phyloP scores from a whole-genome alignment of 1,140 invertebrate genomes.

The Heliconius hewitsoni region DNA sequence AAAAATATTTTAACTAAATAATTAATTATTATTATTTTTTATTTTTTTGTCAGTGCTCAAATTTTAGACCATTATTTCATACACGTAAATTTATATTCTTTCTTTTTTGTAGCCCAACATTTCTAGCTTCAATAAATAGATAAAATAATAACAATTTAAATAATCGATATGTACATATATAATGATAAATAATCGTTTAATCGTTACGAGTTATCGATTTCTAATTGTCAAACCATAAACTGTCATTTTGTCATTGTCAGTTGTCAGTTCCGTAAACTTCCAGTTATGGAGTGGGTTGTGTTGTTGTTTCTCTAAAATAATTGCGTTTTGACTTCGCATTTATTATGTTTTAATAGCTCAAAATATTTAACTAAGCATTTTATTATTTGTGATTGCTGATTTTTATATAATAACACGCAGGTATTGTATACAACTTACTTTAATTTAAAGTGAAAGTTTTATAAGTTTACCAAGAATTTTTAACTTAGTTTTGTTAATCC shows the following conservation, averaged over 20 bases:
- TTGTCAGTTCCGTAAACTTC: conserved; percentile 33
- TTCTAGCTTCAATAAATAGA: too few relatives aligned
- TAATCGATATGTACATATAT: not conserved
- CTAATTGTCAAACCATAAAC: not conserved
- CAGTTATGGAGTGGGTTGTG: conserved; percentile 31
- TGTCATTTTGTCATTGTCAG: conserved; percentile 5
- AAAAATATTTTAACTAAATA: not conserved
- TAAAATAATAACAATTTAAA: not conserved
- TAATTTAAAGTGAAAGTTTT: conserved; percentile 40
- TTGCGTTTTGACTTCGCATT: conserved; percentile 36
- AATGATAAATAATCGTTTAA: conserved; percentile 2
- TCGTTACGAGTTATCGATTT: not conserved
- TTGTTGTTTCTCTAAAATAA: conserved; percentile 30
- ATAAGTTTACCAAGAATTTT: conserved; percentile 24
- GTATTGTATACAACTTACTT: conserved; percentile 26
- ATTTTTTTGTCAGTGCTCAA: too few relatives aligned
- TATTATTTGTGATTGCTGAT: conserved; percentile 28
- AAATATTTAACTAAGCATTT: conserved; percentile 23
- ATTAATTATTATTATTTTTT: not conserved
- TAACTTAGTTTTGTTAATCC: conserved; percentile 6
- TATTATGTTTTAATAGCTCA: conserved; percentile 35
- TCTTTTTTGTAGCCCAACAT: too few relatives aligned
- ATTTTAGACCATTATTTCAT: too few relatives aligned
- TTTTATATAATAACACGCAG: conserved; percentile 19
- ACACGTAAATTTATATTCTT: too few relatives aligned